A percentile compares a stretch with the other conserved stretches of the same genome.
Evolutionary conservation across 2,888 invertebrate species (phyloP).

Genomic region (Polietes domitor): DNA sequence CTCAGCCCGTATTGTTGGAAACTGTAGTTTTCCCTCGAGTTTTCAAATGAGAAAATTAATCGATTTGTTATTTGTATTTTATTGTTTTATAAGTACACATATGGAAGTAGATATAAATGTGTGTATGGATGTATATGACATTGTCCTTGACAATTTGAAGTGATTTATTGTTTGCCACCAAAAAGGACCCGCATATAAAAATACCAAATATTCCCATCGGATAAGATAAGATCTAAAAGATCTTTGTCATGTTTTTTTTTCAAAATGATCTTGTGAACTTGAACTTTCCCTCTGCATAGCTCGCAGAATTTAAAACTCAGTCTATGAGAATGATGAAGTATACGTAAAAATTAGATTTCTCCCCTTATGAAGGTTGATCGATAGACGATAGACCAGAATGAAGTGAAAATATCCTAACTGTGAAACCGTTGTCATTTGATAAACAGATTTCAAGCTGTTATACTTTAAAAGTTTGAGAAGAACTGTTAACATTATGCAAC

Average conservation of each 20-base stretch:
- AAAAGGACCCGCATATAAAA: constrained; percentile 3
- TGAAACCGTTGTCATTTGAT: no score
- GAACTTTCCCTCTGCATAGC: background rate
- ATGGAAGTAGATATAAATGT: no score
- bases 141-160: background rate
- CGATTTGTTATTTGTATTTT: constrained; percentile 7
- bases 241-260: background rate
- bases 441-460: no score
- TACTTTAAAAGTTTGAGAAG: no score
- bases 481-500: no score
- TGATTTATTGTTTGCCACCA: constrained; percentile 12
- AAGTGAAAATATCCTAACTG: no score
- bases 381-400: no score
- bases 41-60: constrained; percentile 13
- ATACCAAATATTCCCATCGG: background rate
- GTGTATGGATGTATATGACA: background rate
- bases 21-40: background rate
- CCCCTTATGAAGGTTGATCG: no score
- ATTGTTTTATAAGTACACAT: constrained; percentile 17
- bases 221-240: constrained; percentile 9
- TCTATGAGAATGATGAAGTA: no score
- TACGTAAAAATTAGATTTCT: no score
- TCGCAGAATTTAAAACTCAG: background rate
- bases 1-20: background rate
- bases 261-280: background rate